A percentile compares a stretch with the other conserved stretches of the same genome.
phyloP scores from a whole-genome alignment of 2,113 vertebrate species.

The Leucosticte australis region DNA sequence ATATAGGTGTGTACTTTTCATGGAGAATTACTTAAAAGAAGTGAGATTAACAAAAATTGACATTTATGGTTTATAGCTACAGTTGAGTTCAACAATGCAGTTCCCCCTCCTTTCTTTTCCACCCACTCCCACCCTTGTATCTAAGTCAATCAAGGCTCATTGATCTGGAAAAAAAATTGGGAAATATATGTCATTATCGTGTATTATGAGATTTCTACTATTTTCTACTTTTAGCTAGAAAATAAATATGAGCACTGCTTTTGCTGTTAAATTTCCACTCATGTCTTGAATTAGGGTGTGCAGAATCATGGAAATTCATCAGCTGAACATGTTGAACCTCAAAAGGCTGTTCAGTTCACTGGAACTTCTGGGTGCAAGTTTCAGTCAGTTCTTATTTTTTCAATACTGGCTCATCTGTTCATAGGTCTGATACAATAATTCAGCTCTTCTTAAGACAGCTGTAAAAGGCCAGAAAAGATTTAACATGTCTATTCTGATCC shows the following conservation, averaged over 20 bases:
- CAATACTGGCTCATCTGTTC: neutral
- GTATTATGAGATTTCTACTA: neutral
- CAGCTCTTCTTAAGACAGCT: neutral
- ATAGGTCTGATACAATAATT: neutral
- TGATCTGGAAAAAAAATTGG: neutral
- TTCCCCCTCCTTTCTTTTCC: neutral
- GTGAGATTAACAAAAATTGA: neutral
- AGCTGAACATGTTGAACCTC: neutral
- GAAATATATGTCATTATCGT: neutral
- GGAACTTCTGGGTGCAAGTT: neutral
- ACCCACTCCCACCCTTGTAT: neutral
- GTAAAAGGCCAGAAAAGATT: neutral
- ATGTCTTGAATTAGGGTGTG: neutral
- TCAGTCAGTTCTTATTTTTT: neutral
- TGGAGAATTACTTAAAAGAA: neutral
- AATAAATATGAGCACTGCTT: neutral
- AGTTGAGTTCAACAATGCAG: neutral
- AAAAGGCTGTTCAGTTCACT: neutral
- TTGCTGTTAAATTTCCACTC: neutral
- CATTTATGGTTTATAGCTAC: neutral
- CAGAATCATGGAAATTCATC: neutral
- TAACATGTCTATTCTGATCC: neutral
- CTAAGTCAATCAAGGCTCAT: neutral
- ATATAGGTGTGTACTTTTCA: neutral
- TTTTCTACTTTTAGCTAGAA: neutral